phyloP scores from a whole-genome alignment of 2,113 vertebrate genomes.

The Dromiciops gliroides region DNA sequence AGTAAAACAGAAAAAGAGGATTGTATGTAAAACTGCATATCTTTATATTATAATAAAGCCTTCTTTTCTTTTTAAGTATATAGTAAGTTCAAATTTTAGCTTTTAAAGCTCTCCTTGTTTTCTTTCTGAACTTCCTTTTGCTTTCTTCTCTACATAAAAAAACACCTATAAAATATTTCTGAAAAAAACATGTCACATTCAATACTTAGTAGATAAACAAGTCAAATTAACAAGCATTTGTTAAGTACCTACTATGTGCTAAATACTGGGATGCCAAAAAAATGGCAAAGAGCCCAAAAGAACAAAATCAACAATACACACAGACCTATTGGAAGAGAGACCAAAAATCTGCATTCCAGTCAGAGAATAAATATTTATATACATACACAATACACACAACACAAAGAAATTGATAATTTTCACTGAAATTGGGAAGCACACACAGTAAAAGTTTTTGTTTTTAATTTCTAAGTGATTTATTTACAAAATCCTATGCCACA shows the following conservation, averaged over 20 bases:
- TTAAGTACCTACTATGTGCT: not conserved
- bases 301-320: not conserved
- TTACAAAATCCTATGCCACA: not conserved
- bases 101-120: not conserved
- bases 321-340: not conserved
- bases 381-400: not conserved
- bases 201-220: not conserved
- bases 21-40: not conserved
- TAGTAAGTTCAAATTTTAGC: not conserved
- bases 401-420: constrained; percentile 37
- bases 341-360: not conserved
- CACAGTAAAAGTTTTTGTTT: not conserved
- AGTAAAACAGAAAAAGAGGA: not conserved
- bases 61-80: not conserved
- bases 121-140: not conserved
- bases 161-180: not conserved
- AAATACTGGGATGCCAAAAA: not conserved
- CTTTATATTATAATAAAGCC: not conserved
- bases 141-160: not conserved
- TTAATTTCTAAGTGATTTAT: constrained; percentile 10
- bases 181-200: not conserved
- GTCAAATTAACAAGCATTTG: not conserved
- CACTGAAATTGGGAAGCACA: constrained; percentile 2
- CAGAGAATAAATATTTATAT: not conserved
- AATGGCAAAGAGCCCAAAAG: not conserved